Evolutionary conservation across 2,888 invertebrate species (phyloP).

Genomic region (Ischnura elegans): DNA sequence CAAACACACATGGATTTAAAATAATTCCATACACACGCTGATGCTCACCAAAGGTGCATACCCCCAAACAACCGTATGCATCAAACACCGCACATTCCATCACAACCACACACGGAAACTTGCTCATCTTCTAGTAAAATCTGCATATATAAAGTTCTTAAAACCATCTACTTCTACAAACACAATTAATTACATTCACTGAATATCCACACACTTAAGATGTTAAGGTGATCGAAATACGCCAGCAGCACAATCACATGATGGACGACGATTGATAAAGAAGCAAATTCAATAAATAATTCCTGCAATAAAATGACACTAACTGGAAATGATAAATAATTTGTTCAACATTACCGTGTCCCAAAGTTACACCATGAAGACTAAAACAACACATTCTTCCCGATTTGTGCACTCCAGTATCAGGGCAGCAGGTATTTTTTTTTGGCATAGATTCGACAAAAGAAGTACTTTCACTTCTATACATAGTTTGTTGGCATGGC

Average conservation of each 20-base stretch:
- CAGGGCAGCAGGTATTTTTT: background rate
- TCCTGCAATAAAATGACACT: background rate
- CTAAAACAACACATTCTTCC: background rate
- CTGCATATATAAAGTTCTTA: background rate
- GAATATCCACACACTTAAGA: slow-evolving; percentile 15
- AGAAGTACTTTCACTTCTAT: slow-evolving; percentile 28
- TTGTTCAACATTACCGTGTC: background rate
- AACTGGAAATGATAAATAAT: slow-evolving; percentile 6
- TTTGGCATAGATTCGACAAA: background rate
- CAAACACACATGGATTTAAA: background rate
- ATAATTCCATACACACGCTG: background rate
- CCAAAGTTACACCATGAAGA: background rate
- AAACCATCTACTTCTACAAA: background rate
- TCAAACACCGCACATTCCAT: background rate
- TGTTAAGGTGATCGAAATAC: background rate
- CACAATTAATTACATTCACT: background rate
- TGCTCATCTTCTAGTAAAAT: background rate
- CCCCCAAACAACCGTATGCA: background rate
- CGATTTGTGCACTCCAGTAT: background rate
- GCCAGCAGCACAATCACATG: background rate
- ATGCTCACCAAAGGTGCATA: background rate
- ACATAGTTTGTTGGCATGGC: background rate
- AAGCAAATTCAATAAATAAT: slow-evolving; percentile 58
- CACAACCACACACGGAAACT: background rate
- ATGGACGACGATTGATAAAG: background rate